Conservation (phyloP, 2,797 vertebrate genomes). For the Lithobates pipiens region DNA sequence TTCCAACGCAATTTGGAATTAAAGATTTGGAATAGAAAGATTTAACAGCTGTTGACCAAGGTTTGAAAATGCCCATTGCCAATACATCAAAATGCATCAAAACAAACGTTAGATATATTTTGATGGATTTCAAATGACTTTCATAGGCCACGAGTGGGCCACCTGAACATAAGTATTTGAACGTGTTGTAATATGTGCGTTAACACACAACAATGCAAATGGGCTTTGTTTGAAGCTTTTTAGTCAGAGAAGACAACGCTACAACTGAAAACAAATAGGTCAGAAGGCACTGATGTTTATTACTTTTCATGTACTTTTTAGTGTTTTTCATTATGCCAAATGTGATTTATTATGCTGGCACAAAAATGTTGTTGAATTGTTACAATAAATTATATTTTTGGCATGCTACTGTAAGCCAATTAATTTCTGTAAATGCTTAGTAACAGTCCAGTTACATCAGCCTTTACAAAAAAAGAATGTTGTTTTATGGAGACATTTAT, state of each 20-base stretch:
- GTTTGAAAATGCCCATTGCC: too few species aligned
- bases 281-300: constrained; percentile 5
- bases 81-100: too few species aligned
- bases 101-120: too few species aligned
- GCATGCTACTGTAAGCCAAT: constrained; percentile 19
- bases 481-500: not conserved
- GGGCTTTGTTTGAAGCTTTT: too few species aligned
- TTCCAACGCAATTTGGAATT: too few species aligned
- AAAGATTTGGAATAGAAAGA: too few species aligned
- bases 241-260: not conserved
- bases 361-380: not conserved
- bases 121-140: too few species aligned
- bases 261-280: not conserved
- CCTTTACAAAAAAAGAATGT: constrained; percentile 18
- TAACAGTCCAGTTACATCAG: constrained; percentile 18
- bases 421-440: constrained; percentile 24
- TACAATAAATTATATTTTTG: constrained; percentile 36
- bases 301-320: not conserved
- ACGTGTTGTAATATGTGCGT: too few species aligned
- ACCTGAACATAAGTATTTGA: too few species aligned
- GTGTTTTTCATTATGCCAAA: constrained; percentile 12
- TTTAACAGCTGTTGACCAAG: too few species aligned
- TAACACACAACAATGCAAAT: too few species aligned
- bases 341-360: constrained; percentile 5
- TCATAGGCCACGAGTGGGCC: too few species aligned